Evolutionary conservation across 1,140 invertebrate genomes (phyloP), one percentile per base, ranked within the genome.

Genomic region (Cryptotermes secundus): DNA sequence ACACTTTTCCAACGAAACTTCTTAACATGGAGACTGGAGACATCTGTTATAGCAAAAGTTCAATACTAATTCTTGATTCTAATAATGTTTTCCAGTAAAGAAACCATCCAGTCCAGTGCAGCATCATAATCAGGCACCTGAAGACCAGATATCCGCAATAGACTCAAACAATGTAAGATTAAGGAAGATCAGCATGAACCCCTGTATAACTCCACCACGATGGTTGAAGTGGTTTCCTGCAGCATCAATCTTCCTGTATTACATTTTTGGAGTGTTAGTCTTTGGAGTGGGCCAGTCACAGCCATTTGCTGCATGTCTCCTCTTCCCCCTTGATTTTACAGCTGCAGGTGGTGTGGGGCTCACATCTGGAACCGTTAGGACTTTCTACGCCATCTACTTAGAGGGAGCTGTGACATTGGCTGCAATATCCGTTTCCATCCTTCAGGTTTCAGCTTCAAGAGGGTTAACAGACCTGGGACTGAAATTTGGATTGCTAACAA

Each of bases 251-350:
- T 59, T 90, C 6, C 82, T 90, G 3, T 94, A 94, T 88, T 95
- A 94, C 86, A 49, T 91, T 3, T 59, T 92, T 7, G 94, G 94
- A 0, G 90, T 93, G 65, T 79, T 93, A 1, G 86, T 91, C 7
- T 95, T 95, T 85, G 94, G 94, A 10, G 89, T 92, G 12, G 88
- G 91, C 12, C 89, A 93, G 3, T 14, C 81, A 24, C 84, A 91
- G 83, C 89, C 90, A 19, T 87, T 92, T 3, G 88, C 92, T 9
- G 92, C 93, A n/a, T 90, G 91, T 85, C 86, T 93, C 14, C 89
- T 94, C 86, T 95, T 94, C 87, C 93, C 94, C 3, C 87, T 94
- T 84, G 93, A 94, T 87, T 95, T 95, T 85, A 94, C 94, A 7
- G 93, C 93, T 3, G 92, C 92, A 6, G 94, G 94, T 65, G 93